Conservation (phyloP, 2,113 vertebrate species). For the Rafetus swinhoei region DNA sequence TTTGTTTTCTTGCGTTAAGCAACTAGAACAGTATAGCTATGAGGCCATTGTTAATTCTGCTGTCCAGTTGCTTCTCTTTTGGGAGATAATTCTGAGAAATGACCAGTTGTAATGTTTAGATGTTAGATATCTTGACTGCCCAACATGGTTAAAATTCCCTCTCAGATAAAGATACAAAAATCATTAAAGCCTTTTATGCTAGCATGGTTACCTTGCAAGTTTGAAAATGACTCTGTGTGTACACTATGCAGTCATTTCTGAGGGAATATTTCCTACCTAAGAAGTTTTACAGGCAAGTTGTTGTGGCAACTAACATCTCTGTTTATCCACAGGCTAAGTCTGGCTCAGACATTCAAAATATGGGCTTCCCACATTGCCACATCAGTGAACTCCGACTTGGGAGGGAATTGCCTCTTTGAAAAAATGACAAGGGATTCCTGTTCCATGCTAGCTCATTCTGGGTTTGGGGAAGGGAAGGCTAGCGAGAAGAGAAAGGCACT, state of each 20-base stretch:
- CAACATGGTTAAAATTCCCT: neutral
- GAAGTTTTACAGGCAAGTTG: neutral
- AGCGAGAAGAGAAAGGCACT: neutral
- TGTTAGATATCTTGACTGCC: neutral
- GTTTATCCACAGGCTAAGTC: slow-evolving; percentile 49
- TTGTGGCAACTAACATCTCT: neutral
- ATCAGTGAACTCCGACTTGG: slow-evolving; percentile 22
- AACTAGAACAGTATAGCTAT: fast-evolving
- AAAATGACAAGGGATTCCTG: slow-evolving; percentile 48
- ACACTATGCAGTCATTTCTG: neutral
- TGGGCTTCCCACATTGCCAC: slow-evolving; percentile 19
- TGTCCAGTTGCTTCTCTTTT: neutral
- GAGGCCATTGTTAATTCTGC: neutral
- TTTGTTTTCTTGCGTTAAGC: neutral
- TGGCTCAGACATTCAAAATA: slow-evolving; percentile 9
- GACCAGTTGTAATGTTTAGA: neutral
- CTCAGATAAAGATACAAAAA: fast-evolving
- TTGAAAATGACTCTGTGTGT: neutral
- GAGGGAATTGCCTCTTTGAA: neutral
- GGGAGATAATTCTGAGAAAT: neutral
- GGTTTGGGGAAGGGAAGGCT: neutral
- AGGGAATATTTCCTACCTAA: neutral
- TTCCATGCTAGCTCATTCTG: slow-evolving; percentile 54
- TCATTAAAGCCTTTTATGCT: fast-evolving
- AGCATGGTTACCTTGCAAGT: neutral